Evolutionary conservation across 2,797 vertebrate species (phyloP).

Genomic region (Pangasius djambal): DNA sequence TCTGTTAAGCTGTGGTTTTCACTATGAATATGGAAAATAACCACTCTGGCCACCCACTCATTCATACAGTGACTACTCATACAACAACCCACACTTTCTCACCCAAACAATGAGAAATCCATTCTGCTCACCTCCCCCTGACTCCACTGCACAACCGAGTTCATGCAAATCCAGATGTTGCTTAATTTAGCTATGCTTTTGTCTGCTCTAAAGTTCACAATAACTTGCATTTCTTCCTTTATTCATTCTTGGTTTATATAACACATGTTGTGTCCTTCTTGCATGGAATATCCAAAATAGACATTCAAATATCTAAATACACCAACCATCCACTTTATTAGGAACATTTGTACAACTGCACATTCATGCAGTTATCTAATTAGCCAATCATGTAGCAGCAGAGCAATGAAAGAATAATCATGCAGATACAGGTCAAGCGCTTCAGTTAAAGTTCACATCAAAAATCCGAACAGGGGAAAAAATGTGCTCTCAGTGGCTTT

Average conservation of each 20-base stretch:
- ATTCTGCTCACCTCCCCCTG: not conserved
- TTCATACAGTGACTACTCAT: constrained; percentile 19
- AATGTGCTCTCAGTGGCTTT: not conserved
- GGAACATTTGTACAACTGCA: not conserved
- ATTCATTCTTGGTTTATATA: not conserved
- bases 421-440: not conserved
- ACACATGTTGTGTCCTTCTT: not conserved
- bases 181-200: not conserved
- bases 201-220: not conserved
- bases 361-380: not conserved
- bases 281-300: not conserved
- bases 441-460: not conserved
- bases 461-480: too few relatives aligned
- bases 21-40: constrained; percentile 15
- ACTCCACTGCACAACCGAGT: not conserved
- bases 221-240: not conserved
- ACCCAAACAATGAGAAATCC: constrained; percentile 8
- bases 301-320: not conserved
- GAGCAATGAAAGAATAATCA: not conserved
- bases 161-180: not conserved
- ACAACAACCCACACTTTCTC: constrained; percentile 13
- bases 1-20: constrained; percentile 12
- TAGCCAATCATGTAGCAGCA: not conserved
- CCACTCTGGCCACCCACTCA: not conserved
- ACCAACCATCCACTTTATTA: not conserved